Evolutionary conservation across 2,888 invertebrate species (phyloP).

Genomic region (Tachystola acroxantha): DNA sequence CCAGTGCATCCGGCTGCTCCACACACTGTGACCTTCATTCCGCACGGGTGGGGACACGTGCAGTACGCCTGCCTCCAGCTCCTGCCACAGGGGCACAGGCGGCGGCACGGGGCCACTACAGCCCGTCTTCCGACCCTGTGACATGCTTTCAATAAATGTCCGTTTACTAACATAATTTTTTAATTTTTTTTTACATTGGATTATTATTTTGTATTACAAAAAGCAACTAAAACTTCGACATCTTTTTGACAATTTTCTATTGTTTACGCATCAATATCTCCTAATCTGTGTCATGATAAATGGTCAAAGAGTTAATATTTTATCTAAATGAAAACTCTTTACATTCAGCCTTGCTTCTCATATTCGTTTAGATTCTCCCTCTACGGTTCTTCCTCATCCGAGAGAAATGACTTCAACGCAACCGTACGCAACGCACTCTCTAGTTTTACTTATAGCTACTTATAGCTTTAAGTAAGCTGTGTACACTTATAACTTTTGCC

Average conservation of each 20-base stretch:
- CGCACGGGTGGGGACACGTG: constrained; percentile 37
- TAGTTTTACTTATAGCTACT: too few species aligned
- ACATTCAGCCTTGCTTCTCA: too few species aligned
- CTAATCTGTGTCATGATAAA: too few species aligned
- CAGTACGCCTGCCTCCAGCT: constrained; percentile 24
- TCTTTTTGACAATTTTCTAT: not conserved
- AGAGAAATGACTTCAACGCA: too few species aligned
- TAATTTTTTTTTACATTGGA: not conserved
- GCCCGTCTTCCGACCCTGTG: not conserved
- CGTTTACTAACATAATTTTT: constrained; percentile 4
- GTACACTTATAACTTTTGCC: too few species aligned
- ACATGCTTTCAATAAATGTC: not conserved
- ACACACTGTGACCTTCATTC: constrained; percentile 76
- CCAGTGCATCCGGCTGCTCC: constrained; percentile 75
- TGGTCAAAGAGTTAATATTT: too few species aligned
- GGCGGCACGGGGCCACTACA: not conserved
- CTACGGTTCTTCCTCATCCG: too few species aligned
- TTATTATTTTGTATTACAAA: not conserved
- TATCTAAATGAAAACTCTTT: too few species aligned
- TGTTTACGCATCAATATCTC: too few species aligned
- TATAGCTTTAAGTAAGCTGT: too few species aligned
- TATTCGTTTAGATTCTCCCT: too few species aligned
- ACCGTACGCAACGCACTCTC: too few species aligned
- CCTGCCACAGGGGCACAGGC: not conserved
- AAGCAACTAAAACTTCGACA: not conserved